Base-by-base conservation (phyloP, 2,888 invertebrate genomes). In the Apamea epomidion region DNA sequence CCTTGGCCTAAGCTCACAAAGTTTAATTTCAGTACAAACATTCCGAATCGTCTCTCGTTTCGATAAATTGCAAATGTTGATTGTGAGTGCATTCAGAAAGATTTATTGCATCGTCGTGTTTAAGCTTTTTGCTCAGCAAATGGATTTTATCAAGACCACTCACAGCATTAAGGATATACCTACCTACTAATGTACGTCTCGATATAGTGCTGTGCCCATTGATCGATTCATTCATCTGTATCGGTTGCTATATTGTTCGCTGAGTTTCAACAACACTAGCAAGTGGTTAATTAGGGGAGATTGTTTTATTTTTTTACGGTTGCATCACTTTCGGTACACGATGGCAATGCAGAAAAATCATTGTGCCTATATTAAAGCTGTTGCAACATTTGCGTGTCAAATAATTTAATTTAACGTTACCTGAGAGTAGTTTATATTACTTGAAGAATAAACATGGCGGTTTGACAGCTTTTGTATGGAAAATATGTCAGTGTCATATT, bases 101-200 rank as follows among this genome's bases (percentile, higher is more conserved):
- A 96, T 96, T 96, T 96, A 96, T 95, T 91, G 93, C 92, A 90
- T 87, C 90, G 87, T 91, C 93, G 92, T 92, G 92, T 88, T 91
- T 88, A 90, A 89, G 92, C 91, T 93, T 93, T 93, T 92, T 94
- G 93, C 91, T 92, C 88, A 89, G 89, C 92, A 91, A 94, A 91
- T 93, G 93, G 92, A 92, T 93, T 94, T 93, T 89, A 90, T 89
- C 89, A 83, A 80, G 88, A 85, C 88, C 84, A 81, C 81, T 68
- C 85, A 83, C 80, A 89, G 86, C 88, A 87, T 89, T 84, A 78
- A 79, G 87, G 71, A 73, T 81, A 76, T 83, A 85, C 58, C n/a
- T 62, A 21, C 65, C 60, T 42, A 42, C 62, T 73, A 80, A 83
- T 76, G 45, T 80, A 80, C 37, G 73, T 74, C 42, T 74, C 69